Evolutionary conservation across 2,888 invertebrate species (phyloP).

Genomic region (Pterostichus madidus): DNA sequence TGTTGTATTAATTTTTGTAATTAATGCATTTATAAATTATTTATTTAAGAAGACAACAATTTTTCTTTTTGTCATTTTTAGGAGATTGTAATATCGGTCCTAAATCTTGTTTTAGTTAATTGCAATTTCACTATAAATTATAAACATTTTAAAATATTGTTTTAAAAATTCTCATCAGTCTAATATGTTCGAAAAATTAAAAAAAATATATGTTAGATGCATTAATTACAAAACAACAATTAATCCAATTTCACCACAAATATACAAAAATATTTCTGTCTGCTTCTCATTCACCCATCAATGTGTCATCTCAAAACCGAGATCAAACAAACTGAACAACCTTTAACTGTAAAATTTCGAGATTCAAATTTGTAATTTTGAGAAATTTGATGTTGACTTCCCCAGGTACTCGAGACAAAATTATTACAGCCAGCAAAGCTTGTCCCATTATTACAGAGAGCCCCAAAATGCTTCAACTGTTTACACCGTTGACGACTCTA

Average conservation of each 20-base stretch:
- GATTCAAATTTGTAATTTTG: constrained; percentile 38
- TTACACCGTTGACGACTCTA: constrained; percentile 76
- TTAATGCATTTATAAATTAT: neutral
- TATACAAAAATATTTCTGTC: constrained; percentile 33
- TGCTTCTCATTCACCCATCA: constrained; percentile 46
- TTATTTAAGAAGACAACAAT: neutral
- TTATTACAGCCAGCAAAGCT: constrained; percentile 76
- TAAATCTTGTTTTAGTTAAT: no score
- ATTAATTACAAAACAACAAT: constrained; percentile 21
- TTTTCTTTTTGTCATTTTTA: no score
- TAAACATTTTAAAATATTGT: no score
- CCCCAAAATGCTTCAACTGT: constrained; percentile 72
- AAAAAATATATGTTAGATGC: constrained; percentile 5
- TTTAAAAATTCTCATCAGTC: no score
- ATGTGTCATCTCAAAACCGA: constrained; percentile 13
- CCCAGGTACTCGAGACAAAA: constrained; percentile 77
- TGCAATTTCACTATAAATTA: no score
- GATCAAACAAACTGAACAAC: constrained; percentile 37
- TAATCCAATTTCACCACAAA: neutral
- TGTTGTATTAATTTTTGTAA: constrained; percentile 17
- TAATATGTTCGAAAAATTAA: no score
- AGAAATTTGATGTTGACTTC: constrained; percentile 67
- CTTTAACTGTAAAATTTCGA: constrained; percentile 59
- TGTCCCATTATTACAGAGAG: constrained; percentile 76
- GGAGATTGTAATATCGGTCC: no score